These are phyloP conservation scores for Litoditis marina DNA, from an alignment of 2,888 invertebrate genomes.

Conservation along the genomic window DNA sequence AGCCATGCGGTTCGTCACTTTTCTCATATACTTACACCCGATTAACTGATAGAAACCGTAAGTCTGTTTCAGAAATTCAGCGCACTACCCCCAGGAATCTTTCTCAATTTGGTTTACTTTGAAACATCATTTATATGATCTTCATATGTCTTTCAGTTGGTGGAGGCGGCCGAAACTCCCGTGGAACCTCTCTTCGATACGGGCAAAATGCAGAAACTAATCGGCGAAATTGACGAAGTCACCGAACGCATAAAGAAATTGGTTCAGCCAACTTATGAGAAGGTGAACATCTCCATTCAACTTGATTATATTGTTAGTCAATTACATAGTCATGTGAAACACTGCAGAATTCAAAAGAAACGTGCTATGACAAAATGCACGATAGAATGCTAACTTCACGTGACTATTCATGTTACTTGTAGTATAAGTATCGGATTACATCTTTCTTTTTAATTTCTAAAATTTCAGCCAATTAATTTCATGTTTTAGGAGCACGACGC, in stretches of 20 bases:
- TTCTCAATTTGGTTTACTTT: neutral
- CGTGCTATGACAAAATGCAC: too few species aligned
- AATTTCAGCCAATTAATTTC: neutral
- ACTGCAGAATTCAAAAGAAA: too few species aligned
- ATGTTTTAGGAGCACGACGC: conserved; percentile 31
- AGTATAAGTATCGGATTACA: too few species aligned
- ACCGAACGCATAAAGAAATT: conserved; percentile 23
- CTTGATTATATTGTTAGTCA: too few species aligned
- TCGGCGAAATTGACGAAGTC: conserved; percentile 20
- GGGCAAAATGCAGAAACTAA: conserved; percentile 32
- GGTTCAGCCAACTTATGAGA: conserved; percentile 23
- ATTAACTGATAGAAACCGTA: too few species aligned
- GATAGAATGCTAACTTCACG: too few species aligned
- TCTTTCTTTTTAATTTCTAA: neutral
- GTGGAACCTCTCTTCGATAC: conserved; percentile 37
- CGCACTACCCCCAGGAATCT: too few species aligned
- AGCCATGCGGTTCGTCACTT: conserved; percentile 30
- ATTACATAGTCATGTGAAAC: too few species aligned
- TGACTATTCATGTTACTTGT: too few species aligned
- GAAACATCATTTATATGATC: neutral
- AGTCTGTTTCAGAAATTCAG: too few species aligned
- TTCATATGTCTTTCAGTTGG: conserved; percentile 36
- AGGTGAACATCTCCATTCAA: too few species aligned
- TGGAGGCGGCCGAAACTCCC: conserved; percentile 40
- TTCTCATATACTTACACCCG: neutral